Base-by-base conservation (phyloP, 1,140 invertebrate species). In the Branchinecta lynchi region DNA sequence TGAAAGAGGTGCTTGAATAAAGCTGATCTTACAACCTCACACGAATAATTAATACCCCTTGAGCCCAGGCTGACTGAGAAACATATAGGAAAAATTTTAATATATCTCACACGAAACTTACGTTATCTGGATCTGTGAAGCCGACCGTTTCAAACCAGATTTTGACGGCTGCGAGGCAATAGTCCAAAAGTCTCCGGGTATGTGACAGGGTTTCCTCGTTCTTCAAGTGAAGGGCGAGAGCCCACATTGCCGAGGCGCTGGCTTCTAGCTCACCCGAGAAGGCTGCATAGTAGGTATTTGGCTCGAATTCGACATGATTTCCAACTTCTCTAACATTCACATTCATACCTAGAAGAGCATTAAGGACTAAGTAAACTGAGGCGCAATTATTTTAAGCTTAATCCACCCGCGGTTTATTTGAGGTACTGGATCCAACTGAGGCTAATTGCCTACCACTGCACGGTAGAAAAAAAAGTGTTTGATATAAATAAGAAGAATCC, bases 171-270 rank as follows among this genome's bases (percentile, higher is more conserved):
- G 81, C 83, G 6, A 89, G 80, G 77, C 89, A 90, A 75, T 86
- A 86, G 43, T 80, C 81, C 7, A 93, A 78, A 20, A 93, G 86
- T 73, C 87, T 83, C 66, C 85, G 84, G 45, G 89, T 90, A 8
- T 91, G 80, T 66, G 84, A 79, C 15, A 86, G 84, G 74, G 89
- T 89, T 70, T 83, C 83, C 0, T 83, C 80, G 74, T 88, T 87
- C 70, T 85, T 85, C 17, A 96, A 82, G 81, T 96, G 93, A 9
- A 87, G 88, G 43, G 96, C 86, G 44, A 97, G 82, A 6, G 92
- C 91, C 93, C 93, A 97, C 92, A 98, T 94, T 2, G 93, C 92
- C 79, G 95, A 94, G 2, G 93, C 92, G 75, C 90, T 92, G 8
- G 93, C 93, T 81, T 98, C 94, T 71, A 97, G 80, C 81, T 98